phyloP scores from a whole-genome alignment of 2,797 vertebrate species.

The Molossus alvarezi region DNA sequence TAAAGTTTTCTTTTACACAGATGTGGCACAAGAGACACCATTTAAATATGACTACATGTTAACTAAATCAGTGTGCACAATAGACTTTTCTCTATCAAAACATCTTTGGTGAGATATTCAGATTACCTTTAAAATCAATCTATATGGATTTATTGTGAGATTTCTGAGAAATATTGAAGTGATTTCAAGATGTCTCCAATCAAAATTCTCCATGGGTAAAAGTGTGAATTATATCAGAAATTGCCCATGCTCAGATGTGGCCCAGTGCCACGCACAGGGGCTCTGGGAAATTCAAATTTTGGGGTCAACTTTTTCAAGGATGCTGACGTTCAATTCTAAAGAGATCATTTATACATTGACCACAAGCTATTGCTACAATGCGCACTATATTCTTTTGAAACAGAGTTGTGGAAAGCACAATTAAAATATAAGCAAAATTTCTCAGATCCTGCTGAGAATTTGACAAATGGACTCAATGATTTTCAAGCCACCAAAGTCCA shows the following conservation, averaged over 20 bases:
- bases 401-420: neutral
- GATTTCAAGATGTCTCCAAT: constrained; percentile 3
- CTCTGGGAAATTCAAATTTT: neutral
- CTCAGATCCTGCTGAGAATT: neutral
- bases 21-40: neutral
- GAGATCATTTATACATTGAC: neutral
- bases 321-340: neutral
- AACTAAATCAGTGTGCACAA: neutral
- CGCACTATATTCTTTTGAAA: neutral
- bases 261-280: neutral
- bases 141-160: neutral
- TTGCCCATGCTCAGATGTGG: neutral
- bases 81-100: neutral
- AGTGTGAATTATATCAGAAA: neutral
- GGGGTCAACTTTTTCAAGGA: neutral
- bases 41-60: neutral
- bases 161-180: constrained; percentile 38
- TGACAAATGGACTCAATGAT: constrained; percentile 12
- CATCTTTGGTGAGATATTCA: neutral
- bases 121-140: constrained; percentile 17
- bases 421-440: constrained; percentile 44
- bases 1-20: constrained; percentile 47
- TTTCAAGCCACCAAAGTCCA: neutral
- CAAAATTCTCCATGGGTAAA: neutral
- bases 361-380: neutral